Evolutionary conservation across 2,888 invertebrate genomes (phyloP).

Genomic region (Drosophila barbarae): DNA sequence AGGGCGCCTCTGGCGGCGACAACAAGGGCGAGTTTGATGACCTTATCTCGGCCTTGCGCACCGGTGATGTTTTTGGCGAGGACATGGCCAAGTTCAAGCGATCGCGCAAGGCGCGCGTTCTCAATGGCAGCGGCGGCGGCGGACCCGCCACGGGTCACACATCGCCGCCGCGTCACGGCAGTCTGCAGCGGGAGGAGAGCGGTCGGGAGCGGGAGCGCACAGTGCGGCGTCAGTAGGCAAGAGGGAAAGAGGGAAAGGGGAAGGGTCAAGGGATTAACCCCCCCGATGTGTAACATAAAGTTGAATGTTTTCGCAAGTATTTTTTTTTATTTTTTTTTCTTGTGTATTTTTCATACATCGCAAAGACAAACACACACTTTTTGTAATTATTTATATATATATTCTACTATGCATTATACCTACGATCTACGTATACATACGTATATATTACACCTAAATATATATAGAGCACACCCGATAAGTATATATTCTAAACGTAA

Average conservation of each 20-base stretch:
- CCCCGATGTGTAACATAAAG: conserved; percentile 77
- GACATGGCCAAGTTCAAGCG: conserved; percentile 95
- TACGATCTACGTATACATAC: conserved; percentile 24
- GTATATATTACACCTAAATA: conserved; percentile 21
- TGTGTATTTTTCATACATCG: conserved; percentile 20
- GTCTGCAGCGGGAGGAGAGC: conserved; percentile 84
- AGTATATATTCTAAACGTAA: conserved; percentile 34
- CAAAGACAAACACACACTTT: conserved; percentile 26
- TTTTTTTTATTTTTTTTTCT: conserved; percentile 10
- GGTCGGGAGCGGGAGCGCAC: conserved; percentile 82
- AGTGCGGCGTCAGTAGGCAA: conserved; percentile 79
- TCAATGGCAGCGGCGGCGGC: conserved; percentile 75
- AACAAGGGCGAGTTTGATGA: conserved; percentile 96
- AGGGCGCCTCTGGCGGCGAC: conserved; percentile 69
- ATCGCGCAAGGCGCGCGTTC: conserved; percentile 85
- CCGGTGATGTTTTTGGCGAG: conserved; percentile 97
- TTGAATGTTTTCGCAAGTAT: conserved; percentile 35
- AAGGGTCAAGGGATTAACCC: background rate
- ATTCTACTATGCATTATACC: conserved; percentile 21
- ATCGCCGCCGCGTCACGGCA: conserved; percentile 84
- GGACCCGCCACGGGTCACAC: conserved; percentile 77
- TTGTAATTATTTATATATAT: conserved; percentile 53
- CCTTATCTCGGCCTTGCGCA: conserved; percentile 94
- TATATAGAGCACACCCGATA: conserved; percentile 8
- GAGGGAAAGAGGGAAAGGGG: background rate